These are phyloP conservation scores for cattle (Bos taurus) DNA, from an alignment of 2,113 vertebrate genomes.

Conservation along the genomic window ARS-UCD2.0 NC_037340.1:39116001-39116500, in stretches of 20 bases:
- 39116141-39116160: background rate
- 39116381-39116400: background rate
- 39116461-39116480: background rate
- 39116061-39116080: background rate
- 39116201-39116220: background rate
- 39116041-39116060: background rate
- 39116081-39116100: background rate
- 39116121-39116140: background rate
- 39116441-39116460: background rate
- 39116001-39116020: background rate
- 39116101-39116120: too few species aligned
- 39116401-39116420: background rate
- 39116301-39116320: background rate
- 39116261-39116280: background rate
- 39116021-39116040: background rate
- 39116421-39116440: background rate
- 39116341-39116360: background rate
- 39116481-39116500: fast-evolving
- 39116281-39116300: background rate
- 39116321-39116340: background rate
- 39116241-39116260: background rate
- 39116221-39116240: background rate
- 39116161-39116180: background rate
- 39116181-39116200: background rate
- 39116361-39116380: background rate